Evolutionary conservation across 2,888 invertebrate species (phyloP), one percentile per base, ranked within the genome.

Genomic region (Chloromyia formosa): DNA sequence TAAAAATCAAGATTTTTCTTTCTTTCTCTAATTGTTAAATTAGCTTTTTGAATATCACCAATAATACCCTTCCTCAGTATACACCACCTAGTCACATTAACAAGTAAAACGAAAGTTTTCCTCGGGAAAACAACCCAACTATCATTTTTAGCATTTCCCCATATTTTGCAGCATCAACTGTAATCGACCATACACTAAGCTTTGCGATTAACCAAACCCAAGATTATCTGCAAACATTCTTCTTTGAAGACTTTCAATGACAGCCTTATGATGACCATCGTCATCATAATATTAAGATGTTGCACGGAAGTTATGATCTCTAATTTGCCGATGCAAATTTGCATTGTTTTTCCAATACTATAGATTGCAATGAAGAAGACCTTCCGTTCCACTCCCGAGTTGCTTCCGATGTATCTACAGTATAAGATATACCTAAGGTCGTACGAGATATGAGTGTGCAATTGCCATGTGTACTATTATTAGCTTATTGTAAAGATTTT

Each of bases 251-350:
- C 10, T 14, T 35, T 10, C 61, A 22, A 22, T 16, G 5, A 3
- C 45, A 66, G n/a, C 14, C 66, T 4, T 49, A 12, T 9, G 66
- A 49, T 66, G 45, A 66, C 20, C 20, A 49, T 66, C 71, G 16
- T 71, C 71, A 56, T 69, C 69, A 69, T 69, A 69, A 56, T 58
- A 71, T 71, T 58, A 58, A 71, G 71, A 71, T 71, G 71, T 71
- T 71, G 71, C 42, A 45, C 71, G 71, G 71, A 71, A 71, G 58
- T 71, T 71, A 71, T 58, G 71, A 71, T 71, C 58, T 71, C 71
- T 71, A 71, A 71, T 71, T 71, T 56, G 71, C 58, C 71, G 42
- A 16, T 23, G 71, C 58, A 45, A 71, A 71, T 71, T 40, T 71
- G 35, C 58, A 58, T 56, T 71, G n/a, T n/a, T 71, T 71, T 71